Evolutionary conservation across 2,888 invertebrate species (phyloP).

Genomic region (Cryptocephalus moraei): DNA sequence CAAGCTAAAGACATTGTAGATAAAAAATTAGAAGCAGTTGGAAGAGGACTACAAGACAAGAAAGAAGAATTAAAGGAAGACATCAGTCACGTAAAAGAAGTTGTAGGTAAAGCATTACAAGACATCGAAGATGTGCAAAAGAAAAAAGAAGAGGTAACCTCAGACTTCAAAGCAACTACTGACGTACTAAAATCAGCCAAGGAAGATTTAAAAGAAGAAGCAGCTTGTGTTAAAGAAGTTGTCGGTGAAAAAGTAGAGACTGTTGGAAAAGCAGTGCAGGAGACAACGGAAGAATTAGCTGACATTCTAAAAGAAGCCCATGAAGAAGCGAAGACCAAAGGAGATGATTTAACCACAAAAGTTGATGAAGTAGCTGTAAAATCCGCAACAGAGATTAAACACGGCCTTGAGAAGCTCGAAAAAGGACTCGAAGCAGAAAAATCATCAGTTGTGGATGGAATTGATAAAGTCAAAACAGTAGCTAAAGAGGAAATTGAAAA

Average conservation of each 20-base stretch:
- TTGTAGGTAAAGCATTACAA: background rate
- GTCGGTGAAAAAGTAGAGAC: too few species aligned
- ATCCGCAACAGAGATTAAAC: constrained; percentile 8
- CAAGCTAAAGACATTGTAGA: background rate
- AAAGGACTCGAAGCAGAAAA: constrained; percentile 4
- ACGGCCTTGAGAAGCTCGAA: constrained; percentile 14
- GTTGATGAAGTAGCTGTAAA: constrained; percentile 7
- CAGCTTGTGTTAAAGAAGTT: too few species aligned
- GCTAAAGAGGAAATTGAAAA: too few species aligned
- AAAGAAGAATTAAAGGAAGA: background rate
- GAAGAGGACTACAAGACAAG: background rate
- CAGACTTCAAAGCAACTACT: too few species aligned
- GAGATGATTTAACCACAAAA: background rate
- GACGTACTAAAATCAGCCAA: background rate
- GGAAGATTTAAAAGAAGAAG: background rate
- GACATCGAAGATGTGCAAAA: background rate
- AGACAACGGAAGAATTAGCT: too few species aligned
- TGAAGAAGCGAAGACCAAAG: too few species aligned
- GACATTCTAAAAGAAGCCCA: too few species aligned
- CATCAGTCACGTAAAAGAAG: background rate
- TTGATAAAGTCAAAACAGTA: too few species aligned
- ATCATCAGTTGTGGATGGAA: background rate
- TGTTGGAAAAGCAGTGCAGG: too few species aligned
- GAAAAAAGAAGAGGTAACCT: too few species aligned
- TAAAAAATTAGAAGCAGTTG: background rate